Conservation (phyloP, 2,797 vertebrate species). For the Amblyopsis hoosieri region DNA sequence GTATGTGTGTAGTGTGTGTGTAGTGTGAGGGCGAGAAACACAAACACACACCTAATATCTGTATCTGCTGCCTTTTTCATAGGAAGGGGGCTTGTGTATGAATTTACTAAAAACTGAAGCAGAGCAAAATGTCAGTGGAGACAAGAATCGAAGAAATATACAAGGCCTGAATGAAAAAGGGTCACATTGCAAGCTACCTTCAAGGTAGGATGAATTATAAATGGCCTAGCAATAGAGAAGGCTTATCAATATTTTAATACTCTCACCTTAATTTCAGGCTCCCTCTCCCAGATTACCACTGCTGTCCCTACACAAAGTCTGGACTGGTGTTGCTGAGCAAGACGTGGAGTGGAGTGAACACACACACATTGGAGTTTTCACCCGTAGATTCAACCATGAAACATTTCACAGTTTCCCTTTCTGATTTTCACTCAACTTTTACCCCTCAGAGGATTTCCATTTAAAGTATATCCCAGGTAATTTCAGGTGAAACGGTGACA, state of each 20-base stretch:
- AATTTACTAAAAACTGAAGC: slow-evolving; percentile 34
- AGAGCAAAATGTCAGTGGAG: slow-evolving; percentile 58
- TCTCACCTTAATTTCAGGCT: slow-evolving; percentile 87
- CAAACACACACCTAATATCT: slow-evolving; percentile 8
- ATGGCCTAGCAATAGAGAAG: slow-evolving; percentile 85
- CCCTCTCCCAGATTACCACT: slow-evolving; percentile 63
- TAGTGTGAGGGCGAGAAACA: background rate
- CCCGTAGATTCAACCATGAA: slow-evolving; percentile 5
- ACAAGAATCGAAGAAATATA: slow-evolving; percentile 46
- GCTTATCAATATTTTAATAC: slow-evolving; percentile 95
- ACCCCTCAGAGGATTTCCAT: background rate
- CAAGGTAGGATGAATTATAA: slow-evolving; percentile 93
- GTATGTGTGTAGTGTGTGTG: too few relatives aligned
- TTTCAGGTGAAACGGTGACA: slow-evolving; percentile 1
- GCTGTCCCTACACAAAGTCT: slow-evolving; percentile 60
- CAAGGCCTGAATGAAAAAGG: slow-evolving; percentile 73
- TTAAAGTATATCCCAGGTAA: background rate
- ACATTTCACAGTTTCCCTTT: slow-evolving; percentile 17
- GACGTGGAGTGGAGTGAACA: slow-evolving; percentile 8
- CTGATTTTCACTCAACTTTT: background rate
- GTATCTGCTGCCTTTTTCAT: slow-evolving; percentile 24
- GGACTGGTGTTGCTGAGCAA: slow-evolving; percentile 49
- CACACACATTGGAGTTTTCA: slow-evolving; percentile 6
- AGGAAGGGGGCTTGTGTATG: slow-evolving; percentile 25
- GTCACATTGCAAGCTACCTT: slow-evolving; percentile 85